Conservation (phyloP, 2,113 vertebrate species). For the Numida meleagris region DNA sequence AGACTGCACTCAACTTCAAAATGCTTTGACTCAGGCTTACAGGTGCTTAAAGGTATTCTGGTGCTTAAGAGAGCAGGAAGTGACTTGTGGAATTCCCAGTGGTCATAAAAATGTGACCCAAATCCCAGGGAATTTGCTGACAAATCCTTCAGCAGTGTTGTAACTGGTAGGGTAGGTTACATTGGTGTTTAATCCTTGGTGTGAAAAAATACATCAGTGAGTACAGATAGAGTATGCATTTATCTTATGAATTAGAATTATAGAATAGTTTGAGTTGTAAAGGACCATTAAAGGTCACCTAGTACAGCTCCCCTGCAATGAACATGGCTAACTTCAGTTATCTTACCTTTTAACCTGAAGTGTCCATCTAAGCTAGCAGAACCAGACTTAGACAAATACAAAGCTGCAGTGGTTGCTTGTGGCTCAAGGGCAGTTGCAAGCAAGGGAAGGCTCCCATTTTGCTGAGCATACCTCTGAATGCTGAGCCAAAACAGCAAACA, state of each 20-base stretch:
- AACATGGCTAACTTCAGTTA: too few species aligned
- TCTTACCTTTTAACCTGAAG: neutral
- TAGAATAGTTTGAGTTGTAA: too few species aligned
- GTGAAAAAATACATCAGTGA: neutral
- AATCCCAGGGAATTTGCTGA: neutral
- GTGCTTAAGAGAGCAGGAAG: neutral
- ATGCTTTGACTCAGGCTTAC: neutral
- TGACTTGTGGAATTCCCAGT: neutral
- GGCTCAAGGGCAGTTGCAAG: neutral
- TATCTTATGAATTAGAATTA: neutral
- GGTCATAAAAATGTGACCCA: neutral
- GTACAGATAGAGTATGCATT: fast-evolving
- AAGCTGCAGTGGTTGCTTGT: neutral
- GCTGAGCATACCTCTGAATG: neutral
- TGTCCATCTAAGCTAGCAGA: neutral
- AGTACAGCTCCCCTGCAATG: too few species aligned
- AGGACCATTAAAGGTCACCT: too few species aligned
- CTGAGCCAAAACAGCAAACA: conserved; percentile 1
- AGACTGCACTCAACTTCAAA: neutral
- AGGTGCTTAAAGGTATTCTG: neutral
- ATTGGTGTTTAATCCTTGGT: neutral
- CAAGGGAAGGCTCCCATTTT: neutral
- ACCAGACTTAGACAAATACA: neutral
- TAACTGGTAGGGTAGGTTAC: neutral
- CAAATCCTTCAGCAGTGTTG: neutral